Evolutionary conservation across 2,888 invertebrate species (phyloP), one percentile per base, ranked within the genome.

Genomic region (Cryptocheilus praepositus): DNA sequence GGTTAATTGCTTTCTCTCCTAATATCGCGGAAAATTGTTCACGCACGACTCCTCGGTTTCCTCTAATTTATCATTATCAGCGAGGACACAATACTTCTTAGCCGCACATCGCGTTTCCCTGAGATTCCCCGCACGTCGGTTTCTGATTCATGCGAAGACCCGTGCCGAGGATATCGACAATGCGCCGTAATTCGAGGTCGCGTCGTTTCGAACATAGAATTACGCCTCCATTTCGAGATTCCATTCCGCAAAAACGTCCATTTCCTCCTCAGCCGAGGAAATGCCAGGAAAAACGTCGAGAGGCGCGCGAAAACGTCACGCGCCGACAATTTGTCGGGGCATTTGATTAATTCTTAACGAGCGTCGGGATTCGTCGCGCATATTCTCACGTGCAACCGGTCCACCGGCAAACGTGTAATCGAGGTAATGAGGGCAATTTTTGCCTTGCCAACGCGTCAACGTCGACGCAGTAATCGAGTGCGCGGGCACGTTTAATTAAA

Each of bases 161-260:
- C 43, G 21, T 51, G 52, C 45, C 45, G 60, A 63, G 57, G 56
- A 64, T 44, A 53, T 36, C 36, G 54, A 45, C 67, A 63, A 78
- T 76, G 56, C 63, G 49, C 62, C 68, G 56, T 78, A 77, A 78
- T 76, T 76, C 76, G 71, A 78, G 77, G 77, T 43, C 77, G 54
- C 36, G 52, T 63, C 44, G 67, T 70, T 64, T 64, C 73, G 59
- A 57, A 55, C 21, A 36, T 60, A 52, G 60, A 65, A 64, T 72
- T 67, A 59, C 44, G 16, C n/a, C 16, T 3, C 49, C 49, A 36
- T 11, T 18, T 51, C 36, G 7, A 21, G 1, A n/a, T 15, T 8
- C 21, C 21, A 28, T 19, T 19, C 11, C 21, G 44, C 19, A 44
- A 56, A 43, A 56, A 19, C 15, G 16, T 49, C 36, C 3, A 36